A percentile compares a stretch with the other conserved stretches of the same genome.
Conservation (phyloP, 2,888 invertebrate genomes). For the Limnephilus marmoratus region DNA sequence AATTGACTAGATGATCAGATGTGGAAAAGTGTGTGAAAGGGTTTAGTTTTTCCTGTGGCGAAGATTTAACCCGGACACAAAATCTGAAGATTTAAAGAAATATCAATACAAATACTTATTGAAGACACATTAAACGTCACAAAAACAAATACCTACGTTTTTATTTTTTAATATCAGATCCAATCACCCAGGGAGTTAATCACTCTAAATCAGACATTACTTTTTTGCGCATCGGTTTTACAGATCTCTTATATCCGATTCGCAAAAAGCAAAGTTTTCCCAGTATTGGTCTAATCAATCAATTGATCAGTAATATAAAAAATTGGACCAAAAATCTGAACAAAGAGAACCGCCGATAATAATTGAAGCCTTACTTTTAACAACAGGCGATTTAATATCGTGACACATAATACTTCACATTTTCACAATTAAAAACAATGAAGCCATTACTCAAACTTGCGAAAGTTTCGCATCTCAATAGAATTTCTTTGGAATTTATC, state of each 20-base stretch:
- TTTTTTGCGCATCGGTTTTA: background rate
- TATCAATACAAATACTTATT: background rate
- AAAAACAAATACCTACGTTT: background rate
- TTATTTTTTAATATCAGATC: background rate
- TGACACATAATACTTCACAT: background rate
- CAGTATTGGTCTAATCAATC: background rate
- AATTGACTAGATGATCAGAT: too few species aligned
- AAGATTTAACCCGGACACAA: too few species aligned
- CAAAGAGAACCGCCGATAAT: constrained; percentile 18
- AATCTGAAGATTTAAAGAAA: too few species aligned
- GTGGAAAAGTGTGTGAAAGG: too few species aligned
- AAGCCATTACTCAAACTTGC: constrained; percentile 60
- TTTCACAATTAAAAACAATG: constrained; percentile 56
- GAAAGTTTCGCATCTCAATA: constrained; percentile 52
- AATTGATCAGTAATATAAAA: background rate
- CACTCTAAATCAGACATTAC: background rate
- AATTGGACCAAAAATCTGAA: background rate
- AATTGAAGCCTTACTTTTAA: background rate
- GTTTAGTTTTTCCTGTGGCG: too few species aligned
- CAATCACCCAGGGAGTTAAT: background rate
- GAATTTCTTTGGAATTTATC: background rate
- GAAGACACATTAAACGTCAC: background rate
- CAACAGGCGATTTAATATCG: background rate
- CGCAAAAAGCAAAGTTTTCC: background rate
- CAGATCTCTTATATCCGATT: background rate